Base-by-base conservation (phyloP, 2,113 vertebrate species). In the Drymodes brunneopygia region DNA sequence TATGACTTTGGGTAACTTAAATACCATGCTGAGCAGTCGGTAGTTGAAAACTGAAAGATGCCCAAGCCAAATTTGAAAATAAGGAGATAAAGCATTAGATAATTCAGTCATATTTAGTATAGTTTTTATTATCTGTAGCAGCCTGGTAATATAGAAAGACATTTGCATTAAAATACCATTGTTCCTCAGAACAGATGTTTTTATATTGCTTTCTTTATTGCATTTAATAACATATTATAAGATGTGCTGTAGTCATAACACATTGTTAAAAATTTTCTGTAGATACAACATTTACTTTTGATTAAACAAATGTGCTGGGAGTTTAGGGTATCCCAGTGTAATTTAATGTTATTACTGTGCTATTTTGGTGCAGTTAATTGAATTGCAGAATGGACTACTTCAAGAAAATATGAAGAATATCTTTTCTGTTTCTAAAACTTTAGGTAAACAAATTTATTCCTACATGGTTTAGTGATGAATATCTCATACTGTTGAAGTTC, bases 241-340 rank as follows among this genome's bases (percentile, higher is more conserved):
- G 64, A 69, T 4, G 6, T 35, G 56, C 44, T 67, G 47, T 73
- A 90, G 40, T 93, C 40, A 51, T 83, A 93, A 77, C 70, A 92
- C 27, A 36, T 36, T 81, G 67, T 88, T 88, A 56, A 88, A 90
- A 87, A 74, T 64, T 35, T 92, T 95, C 35, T 90, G 28, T 48
- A 86, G 92, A 48, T 88, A 60, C 35, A 87, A 87, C 35, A 54
- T 75, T 87, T 94, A 91, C 35, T 92, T 96, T 72, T 96, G 81
- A 94, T 85, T 92, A 90, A 95, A 94, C 7, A 81, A 92, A 74
- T 45, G n/a, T 74, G 31, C 44, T 67, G 82, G 72, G 56, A 88
- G 18, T 78, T 90, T 44, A 67, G 22, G 20, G 38, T 53, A 90
- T 78, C 60, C 47, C 85, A 71, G 28, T 48, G 58, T 77, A 92